phyloP scores from a whole-genome alignment of 92 coral and sea anemone species.

The Palythoa grandiflora region DNA sequence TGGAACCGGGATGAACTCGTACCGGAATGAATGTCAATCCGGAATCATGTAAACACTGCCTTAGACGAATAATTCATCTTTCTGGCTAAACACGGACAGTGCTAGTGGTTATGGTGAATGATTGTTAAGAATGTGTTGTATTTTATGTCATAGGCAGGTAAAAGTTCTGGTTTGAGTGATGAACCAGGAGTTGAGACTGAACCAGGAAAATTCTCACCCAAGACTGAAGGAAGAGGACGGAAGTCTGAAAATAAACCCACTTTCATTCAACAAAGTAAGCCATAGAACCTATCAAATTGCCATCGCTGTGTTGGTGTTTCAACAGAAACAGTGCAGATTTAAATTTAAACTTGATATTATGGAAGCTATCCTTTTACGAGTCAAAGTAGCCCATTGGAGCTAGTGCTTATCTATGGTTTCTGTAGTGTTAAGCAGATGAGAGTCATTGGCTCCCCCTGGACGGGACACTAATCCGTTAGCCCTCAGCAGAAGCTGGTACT shows the following conservation, averaged over 20 bases:
- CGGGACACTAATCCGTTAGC: too few relatives aligned
- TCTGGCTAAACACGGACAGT: not conserved
- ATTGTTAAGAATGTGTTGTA: too few relatives aligned
- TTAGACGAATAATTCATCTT: too few relatives aligned
- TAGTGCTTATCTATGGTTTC: too few relatives aligned
- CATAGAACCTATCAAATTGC: not conserved
- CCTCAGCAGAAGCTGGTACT: too few relatives aligned
- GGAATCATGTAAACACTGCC: too few relatives aligned
- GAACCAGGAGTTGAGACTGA: conserved; percentile 6
- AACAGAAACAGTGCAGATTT: not conserved
- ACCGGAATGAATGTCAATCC: too few relatives aligned
- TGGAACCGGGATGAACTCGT: too few relatives aligned
- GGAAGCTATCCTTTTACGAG: too few relatives aligned
- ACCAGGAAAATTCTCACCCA: conserved; percentile 9
- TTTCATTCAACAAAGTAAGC: conserved; percentile 24
- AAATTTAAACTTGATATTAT: not conserved
- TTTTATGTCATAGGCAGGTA: not conserved
- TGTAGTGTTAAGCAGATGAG: too few relatives aligned
- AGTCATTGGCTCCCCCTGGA: too few relatives aligned
- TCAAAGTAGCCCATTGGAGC: too few relatives aligned
- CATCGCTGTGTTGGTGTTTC: not conserved
- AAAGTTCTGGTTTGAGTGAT: conserved; percentile 6
- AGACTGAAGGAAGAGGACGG: conserved; percentile 25
- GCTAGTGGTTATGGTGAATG: not conserved
- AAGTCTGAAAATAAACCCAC: conserved; percentile 9